Percentiles rank a stretch among this genome's conserved stretches.
phyloP scores from a whole-genome alignment of 35 echinoderm and acorn worm genomes.

The Ophioderma brevispina region DNA sequence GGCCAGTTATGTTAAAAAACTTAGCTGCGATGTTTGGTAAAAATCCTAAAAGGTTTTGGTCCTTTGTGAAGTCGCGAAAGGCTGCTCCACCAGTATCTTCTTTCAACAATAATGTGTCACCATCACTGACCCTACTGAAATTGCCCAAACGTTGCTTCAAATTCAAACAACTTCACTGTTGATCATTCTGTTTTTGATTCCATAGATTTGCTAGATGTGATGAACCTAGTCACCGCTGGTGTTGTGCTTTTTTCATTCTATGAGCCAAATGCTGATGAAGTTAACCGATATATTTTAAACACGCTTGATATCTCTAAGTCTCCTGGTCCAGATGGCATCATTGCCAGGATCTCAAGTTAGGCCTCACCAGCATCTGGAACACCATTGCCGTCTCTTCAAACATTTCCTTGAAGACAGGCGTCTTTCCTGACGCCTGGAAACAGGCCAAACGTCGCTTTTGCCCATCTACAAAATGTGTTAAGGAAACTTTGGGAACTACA shows the following conservation, averaged over 20 bases:
- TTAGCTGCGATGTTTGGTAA: not conserved
- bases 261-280: not conserved
- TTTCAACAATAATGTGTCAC: not conserved
- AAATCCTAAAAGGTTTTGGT: not conserved
- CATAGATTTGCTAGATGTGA: not conserved
- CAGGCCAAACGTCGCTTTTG: not conserved
- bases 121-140: not conserved
- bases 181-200: not conserved
- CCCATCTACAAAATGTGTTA: not conserved
- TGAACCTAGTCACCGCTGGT: not conserved
- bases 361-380: not conserved
- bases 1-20: not conserved
- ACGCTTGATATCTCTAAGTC: not conserved
- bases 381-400: not conserved
- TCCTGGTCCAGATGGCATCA: not conserved
- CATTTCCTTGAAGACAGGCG: not conserved
- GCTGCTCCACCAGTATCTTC: not conserved
- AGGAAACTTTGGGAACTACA: not conserved
- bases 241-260: not conserved
- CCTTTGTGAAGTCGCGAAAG: not conserved
- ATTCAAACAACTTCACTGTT: not conserved
- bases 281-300: not conserved
- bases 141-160: not conserved
- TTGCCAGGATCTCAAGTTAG: not conserved
- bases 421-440: not conserved